phyloP scores from a whole-genome alignment of 2,113 vertebrate species.

The Columba janthina region DNA sequence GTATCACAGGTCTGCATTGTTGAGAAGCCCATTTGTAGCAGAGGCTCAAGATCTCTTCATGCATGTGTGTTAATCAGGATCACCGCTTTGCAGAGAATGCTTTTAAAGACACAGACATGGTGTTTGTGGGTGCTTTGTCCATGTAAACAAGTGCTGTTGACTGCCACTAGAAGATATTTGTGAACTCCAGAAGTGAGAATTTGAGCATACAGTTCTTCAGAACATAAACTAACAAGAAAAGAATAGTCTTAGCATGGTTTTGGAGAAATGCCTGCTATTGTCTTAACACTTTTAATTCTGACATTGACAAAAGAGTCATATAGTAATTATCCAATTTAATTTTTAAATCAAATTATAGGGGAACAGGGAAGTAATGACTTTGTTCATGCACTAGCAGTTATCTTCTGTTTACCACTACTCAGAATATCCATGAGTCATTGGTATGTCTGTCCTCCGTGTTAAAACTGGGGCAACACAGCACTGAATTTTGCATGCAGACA shows the following conservation, averaged over 20 bases:
- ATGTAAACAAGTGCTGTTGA: background rate
- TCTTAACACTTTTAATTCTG: background rate
- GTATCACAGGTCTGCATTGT: background rate
- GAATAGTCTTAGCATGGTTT: background rate
- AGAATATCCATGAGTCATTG: background rate
- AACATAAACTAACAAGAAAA: background rate
- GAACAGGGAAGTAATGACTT: conserved; percentile 42
- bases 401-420: background rate
- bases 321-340: conserved; percentile 57
- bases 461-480: background rate
- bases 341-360: conserved; percentile 44
- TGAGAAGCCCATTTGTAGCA: background rate
- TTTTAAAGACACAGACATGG: background rate
- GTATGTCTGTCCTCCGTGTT: background rate
- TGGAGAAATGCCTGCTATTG: background rate
- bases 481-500: background rate
- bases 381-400: conserved; percentile 14
- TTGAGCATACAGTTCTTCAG: background rate
- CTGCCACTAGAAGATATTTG: background rate
- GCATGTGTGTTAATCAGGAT: background rate
- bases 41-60: background rate
- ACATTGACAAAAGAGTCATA: conserved; percentile 43
- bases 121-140: background rate
- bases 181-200: background rate
- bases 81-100: background rate